Evolutionary conservation across 1,140 invertebrate species (phyloP).

Genomic region (Microvelia longipes): DNA sequence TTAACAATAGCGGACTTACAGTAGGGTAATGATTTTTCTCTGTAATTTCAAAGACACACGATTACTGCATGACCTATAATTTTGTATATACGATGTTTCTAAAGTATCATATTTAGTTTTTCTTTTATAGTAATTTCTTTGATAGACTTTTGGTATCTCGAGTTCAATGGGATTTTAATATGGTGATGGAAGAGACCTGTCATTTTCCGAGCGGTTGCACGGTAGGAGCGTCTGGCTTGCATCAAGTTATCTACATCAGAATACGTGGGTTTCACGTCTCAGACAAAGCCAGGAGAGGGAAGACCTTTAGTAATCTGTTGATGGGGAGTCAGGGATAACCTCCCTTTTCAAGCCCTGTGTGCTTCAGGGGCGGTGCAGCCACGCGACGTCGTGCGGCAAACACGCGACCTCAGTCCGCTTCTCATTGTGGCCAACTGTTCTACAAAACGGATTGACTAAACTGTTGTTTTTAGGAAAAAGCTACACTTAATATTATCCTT

Average conservation of each 20-base stretch:
- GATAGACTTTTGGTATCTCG: too few relatives aligned
- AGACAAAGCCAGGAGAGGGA: neutral
- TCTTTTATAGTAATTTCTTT: conserved; percentile 1
- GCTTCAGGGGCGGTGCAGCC: too few relatives aligned
- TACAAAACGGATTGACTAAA: neutral
- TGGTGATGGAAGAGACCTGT: neutral
- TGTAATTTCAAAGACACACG: too few relatives aligned
- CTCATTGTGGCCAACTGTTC: neutral
- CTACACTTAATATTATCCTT: neutral
- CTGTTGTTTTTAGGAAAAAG: neutral
- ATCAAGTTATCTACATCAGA: neutral
- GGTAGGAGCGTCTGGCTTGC: neutral
- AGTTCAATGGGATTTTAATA: neutral
- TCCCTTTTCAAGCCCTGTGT: too few relatives aligned
- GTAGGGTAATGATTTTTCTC: too few relatives aligned
- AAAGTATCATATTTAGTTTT: too few relatives aligned
- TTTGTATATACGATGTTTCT: too few relatives aligned
- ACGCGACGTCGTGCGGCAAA: neutral
- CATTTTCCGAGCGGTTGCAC: neutral
- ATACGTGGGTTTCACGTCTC: neutral
- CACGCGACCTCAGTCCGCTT: neutral
- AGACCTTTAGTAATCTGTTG: too few relatives aligned
- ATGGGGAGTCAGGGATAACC: too few relatives aligned
- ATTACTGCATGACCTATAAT: too few relatives aligned
- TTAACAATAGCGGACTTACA: too few relatives aligned